Evolutionary conservation across 1,140 invertebrate species (phyloP).

Genomic region (Leptonema lineaticorne): DNA sequence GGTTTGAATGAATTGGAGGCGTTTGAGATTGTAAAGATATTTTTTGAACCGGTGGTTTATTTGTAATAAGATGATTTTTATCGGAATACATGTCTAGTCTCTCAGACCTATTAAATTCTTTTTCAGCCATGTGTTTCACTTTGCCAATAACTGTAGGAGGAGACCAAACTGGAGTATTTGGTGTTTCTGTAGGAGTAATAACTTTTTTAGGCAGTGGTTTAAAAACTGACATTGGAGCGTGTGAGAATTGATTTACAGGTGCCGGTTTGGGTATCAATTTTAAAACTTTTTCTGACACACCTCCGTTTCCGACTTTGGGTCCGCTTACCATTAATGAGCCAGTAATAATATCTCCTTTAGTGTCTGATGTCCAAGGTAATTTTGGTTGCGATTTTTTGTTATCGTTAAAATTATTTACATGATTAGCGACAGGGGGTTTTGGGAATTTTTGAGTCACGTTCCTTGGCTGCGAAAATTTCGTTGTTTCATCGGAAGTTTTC

Average conservation of each 20-base stretch:
- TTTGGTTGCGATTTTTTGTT: conserved; percentile 44
- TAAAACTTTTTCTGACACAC: conserved; percentile 22
- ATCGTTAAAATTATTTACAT: conserved; percentile 49
- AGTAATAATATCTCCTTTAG: conserved; percentile 46
- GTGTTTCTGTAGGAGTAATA: conserved; percentile 45
- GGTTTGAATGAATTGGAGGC: conserved; percentile 36
- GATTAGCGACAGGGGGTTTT: conserved; percentile 46
- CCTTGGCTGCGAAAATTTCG: conserved; percentile 26
- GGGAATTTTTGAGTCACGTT: conserved; percentile 46
- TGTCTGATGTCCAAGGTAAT: conserved; percentile 49
- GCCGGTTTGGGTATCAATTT: conserved; percentile 57
- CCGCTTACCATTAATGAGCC: conserved; percentile 51
- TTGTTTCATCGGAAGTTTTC: conserved; percentile 55
- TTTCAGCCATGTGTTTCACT: conserved; percentile 43
- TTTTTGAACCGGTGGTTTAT: conserved; percentile 32
- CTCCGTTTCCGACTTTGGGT: conserved; percentile 42
- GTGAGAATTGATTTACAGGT: conserved; percentile 68
- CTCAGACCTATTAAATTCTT: conserved; percentile 21
- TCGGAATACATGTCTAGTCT: conserved; percentile 20
- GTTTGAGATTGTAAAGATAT: background rate
- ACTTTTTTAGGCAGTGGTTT: conserved; percentile 58
- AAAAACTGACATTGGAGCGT: conserved; percentile 71
- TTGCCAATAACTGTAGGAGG: conserved; percentile 50
- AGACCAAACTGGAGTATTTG: conserved; percentile 49
- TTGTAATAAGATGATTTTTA: conserved; percentile 14